phyloP scores from a whole-genome alignment of 2,113 vertebrate genomes.

The Meleagris gallopavo region DNA sequence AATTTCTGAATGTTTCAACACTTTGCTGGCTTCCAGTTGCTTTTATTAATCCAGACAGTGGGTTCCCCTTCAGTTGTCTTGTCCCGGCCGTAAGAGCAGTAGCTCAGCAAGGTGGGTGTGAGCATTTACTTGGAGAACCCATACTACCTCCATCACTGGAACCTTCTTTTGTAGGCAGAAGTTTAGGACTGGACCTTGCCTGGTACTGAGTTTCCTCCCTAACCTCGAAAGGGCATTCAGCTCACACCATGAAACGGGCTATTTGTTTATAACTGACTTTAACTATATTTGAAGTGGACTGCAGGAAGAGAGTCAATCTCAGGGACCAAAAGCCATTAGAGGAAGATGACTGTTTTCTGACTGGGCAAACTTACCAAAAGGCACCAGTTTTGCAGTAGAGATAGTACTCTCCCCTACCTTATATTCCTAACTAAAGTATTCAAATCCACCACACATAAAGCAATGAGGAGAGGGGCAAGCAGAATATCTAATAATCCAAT shows the following conservation, averaged over 20 bases:
- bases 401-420: not conserved
- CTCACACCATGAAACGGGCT: not conserved
- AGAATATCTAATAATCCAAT: not conserved
- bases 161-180: not conserved
- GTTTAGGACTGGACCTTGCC: not conserved
- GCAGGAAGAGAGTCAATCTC: not conserved
- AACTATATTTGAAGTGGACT: not conserved
- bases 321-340: not conserved
- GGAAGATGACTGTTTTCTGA: not conserved
- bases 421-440: not conserved
- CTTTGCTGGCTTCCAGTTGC: slow-evolving; percentile 1
- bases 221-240: not conserved
- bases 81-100: not conserved
- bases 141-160: not conserved
- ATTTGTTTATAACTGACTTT: not conserved
- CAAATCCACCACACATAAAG: not conserved
- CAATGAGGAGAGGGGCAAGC: not conserved
- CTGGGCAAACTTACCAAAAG: not conserved
- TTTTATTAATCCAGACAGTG: not conserved
- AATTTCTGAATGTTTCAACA: slow-evolving; percentile 5
- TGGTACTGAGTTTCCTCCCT: not conserved
- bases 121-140: not conserved
- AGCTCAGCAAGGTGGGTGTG: not conserved
- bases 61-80: not conserved
- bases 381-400: not conserved